Evolutionary conservation across 2,888 invertebrate species (phyloP).

Genomic region (Schizaphis graminum): DNA sequence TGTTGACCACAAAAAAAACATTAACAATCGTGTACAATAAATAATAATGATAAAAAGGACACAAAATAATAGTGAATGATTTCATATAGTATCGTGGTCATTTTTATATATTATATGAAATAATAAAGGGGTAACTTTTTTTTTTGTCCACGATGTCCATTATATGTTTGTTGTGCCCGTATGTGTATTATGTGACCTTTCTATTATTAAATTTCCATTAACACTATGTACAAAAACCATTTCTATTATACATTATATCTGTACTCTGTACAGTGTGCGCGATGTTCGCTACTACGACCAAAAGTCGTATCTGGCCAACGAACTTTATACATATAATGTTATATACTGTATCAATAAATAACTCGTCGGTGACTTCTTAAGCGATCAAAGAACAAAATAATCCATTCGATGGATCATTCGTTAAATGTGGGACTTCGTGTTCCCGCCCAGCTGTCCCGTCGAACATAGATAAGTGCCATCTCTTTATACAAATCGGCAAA

Average conservation of each 20-base stretch:
- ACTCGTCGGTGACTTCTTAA: conserved; percentile 41
- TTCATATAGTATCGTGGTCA: not conserved
- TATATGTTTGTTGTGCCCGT: not conserved
- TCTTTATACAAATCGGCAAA: not conserved
- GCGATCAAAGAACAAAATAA: conserved; percentile 55
- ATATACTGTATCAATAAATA: conserved; percentile 43
- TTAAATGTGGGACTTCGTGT: conserved; percentile 19
- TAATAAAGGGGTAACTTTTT: not conserved
- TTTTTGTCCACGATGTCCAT: not conserved
- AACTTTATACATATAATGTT: not conserved
- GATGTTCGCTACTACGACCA: not conserved
- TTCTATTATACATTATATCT: not conserved
- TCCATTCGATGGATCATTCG: conserved; percentile 58
- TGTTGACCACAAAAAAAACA: not conserved
- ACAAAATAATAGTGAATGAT: not conserved
- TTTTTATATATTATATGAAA: not conserved
- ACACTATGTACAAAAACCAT: not conserved
- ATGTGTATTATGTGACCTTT: not conserved
- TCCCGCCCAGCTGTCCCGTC: conserved; percentile 47
- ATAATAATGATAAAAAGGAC: not conserved
- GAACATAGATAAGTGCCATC: conserved; percentile 54
- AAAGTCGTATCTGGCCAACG: not conserved
- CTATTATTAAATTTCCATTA: conserved; percentile 49
- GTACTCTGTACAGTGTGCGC: not conserved
- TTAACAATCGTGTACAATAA: not conserved